Base-by-base conservation (phyloP, 2,888 invertebrate species). In the Leucania comma region DNA sequence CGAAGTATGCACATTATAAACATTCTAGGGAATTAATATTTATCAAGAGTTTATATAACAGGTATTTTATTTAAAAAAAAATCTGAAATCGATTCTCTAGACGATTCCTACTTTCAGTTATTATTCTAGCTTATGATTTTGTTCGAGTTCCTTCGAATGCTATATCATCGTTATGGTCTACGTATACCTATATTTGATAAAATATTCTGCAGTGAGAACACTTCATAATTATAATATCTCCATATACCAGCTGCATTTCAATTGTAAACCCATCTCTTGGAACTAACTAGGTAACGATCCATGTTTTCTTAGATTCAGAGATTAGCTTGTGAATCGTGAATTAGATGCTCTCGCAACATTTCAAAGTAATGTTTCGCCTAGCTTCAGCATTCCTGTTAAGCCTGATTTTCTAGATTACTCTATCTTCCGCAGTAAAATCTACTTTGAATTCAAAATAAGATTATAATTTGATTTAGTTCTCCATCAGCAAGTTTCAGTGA, bases 401-500 rank as follows among this genome's bases (percentile, higher is more conserved):
- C 29, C n/a, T 53, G 32, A 64, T 80, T 56, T 60, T 50, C 54
- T 51, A 38, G 22, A 63, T 59, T 10, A 51, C 54, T 57, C 35
- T 50, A 35, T 32, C 22, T 60, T 51, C 10, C 12, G 2, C 12
- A 48, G 24, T 1, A 20, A 6, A 38, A 63, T 50, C 22, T 53
- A 14, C 17, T 20, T n/a, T 48, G 17, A 26, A 12, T 51, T 72
- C 22, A 58, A 76, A 84, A 80, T 82, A 66, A 76, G 68, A 58
- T 75, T 64, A 60, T 51, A 78, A 64, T 75, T 73, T 54, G 53
- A 70, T 81, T 80, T 75, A 70, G 60, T 76, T 84, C 84, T 68
- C 58, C 61, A 75, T 76, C 68, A 79, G 62, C 61, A 83, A 83
- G 81, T 82, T 82, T 85, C 80, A 72, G 75, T 71, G 56, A 84